Evolutionary conservation across 2,888 invertebrate genomes (phyloP).

Genomic region (Andrena dorsata): DNA sequence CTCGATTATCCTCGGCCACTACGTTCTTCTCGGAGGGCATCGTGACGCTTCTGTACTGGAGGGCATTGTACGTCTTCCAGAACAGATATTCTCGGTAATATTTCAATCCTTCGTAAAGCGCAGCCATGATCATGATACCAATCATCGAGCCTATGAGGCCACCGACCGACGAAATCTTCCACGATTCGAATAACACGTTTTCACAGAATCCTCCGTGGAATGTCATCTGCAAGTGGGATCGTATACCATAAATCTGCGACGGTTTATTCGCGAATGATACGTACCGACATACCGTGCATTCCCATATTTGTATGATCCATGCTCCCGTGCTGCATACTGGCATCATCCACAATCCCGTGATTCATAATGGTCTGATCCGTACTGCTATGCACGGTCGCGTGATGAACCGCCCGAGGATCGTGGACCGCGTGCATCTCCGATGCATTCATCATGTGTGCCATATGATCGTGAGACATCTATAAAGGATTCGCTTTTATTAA

Average conservation of each 20-base stretch:
- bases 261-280: conserved; percentile 57
- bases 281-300: conserved; percentile 82
- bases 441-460: conserved; percentile 70
- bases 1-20: conserved; percentile 89
- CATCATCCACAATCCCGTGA: conserved; percentile 52
- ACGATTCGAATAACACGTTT: conserved; percentile 92
- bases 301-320: conserved; percentile 39
- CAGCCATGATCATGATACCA: conserved; percentile 95
- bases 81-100: conserved; percentile 91
- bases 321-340: conserved; percentile 11
- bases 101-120: conserved; percentile 98
- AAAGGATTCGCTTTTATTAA: conserved; percentile 4
- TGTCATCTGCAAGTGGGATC: conserved; percentile 86
- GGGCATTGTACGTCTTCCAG: conserved; percentile 94
- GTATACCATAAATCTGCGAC: background rate
- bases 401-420: conserved; percentile 64
- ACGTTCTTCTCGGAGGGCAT: conserved; percentile 90
- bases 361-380: conserved; percentile 63
- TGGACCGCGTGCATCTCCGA: conserved; percentile 66
- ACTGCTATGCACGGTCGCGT: conserved; percentile 47
- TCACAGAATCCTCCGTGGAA: conserved; percentile 93
- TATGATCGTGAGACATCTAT: conserved; percentile 76
- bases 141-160: conserved; percentile 96
- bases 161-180: conserved; percentile 91
- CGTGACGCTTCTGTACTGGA: conserved; percentile 94